A percentile compares a stretch with the other conserved stretches of the same genome.
phyloP scores from a whole-genome alignment of 2,797 vertebrate genomes.

The Chrosomus eos region DNA sequence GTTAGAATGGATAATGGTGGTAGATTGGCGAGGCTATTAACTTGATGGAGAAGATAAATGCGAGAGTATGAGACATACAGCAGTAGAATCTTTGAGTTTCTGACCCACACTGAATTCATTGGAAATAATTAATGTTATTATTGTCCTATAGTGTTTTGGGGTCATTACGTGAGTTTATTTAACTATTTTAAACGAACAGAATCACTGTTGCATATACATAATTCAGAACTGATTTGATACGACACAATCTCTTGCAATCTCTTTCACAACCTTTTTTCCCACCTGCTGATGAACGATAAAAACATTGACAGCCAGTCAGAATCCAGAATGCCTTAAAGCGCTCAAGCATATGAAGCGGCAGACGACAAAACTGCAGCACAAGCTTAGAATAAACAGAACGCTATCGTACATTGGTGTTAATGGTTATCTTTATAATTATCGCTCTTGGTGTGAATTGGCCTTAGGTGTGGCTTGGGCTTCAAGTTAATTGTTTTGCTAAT shows the following conservation, averaged over 20 bases:
- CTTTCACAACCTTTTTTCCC: too few species aligned
- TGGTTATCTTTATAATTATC: background rate
- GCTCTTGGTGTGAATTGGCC: too few species aligned
- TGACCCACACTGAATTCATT: constrained; percentile 6
- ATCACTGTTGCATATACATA: background rate
- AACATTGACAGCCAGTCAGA: background rate
- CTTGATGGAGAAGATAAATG: constrained; percentile 13
- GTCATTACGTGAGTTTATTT: background rate
- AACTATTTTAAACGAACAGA: background rate
- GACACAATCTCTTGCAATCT: too few species aligned
- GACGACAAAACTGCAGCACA: background rate
- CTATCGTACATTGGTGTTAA: too few species aligned
- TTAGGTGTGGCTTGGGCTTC: background rate
- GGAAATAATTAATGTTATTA: constrained; percentile 8
- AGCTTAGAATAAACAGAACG: background rate
- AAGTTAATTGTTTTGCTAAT: background rate
- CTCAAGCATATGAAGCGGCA: background rate
- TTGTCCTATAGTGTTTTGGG: constrained; percentile 2
- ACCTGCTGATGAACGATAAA: background rate
- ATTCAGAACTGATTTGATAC: background rate
- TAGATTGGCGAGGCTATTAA: constrained; percentile 7
- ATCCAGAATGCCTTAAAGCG: background rate
- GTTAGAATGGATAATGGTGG: constrained; percentile 18
- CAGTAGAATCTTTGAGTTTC: background rate
- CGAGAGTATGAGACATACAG: background rate